phyloP scores from a whole-genome alignment of 1,140 invertebrate species.

The Epicauta chinensis region DNA sequence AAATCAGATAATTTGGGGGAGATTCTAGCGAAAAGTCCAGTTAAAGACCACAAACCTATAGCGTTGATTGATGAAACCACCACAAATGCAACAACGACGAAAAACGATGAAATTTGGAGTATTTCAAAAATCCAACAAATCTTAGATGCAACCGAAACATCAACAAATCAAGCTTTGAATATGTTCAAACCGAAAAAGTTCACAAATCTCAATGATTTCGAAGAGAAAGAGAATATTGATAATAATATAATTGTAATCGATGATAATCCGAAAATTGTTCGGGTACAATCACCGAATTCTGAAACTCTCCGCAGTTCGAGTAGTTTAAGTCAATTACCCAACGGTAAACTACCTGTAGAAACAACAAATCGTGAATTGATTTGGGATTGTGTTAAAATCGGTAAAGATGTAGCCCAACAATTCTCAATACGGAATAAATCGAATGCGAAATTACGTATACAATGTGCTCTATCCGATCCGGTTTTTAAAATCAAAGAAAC shows the following conservation, averaged over 20 bases:
- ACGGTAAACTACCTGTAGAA: constrained; percentile 45
- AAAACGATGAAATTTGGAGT: constrained; percentile 19
- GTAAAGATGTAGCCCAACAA: constrained; percentile 44
- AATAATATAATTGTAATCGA: constrained; percentile 1
- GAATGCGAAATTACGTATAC: constrained; percentile 45
- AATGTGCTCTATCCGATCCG: constrained; percentile 39
- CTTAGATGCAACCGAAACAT: constrained; percentile 9
- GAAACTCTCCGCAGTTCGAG: constrained; percentile 24
- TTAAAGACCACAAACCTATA: constrained; percentile 19
- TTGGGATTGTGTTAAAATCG: constrained; percentile 48
- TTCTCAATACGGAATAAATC: constrained; percentile 48
- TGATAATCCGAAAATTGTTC: constrained; percentile 15
- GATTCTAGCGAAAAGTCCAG: constrained; percentile 19
- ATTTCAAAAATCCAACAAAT: constrained; percentile 24
- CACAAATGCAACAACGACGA: background rate
- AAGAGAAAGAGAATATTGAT: constrained; percentile 1
- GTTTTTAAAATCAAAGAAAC: constrained; percentile 32
- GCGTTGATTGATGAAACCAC: constrained; percentile 21
- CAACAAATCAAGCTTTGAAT: constrained; percentile 20
- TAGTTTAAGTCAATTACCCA: constrained; percentile 32
- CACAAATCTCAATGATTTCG: background rate
- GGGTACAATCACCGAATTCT: constrained; percentile 11
- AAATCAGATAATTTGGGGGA: constrained; percentile 24
- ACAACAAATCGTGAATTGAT: constrained; percentile 46
- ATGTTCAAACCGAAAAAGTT: constrained; percentile 19